These are phyloP conservation scores for Podilymbus podiceps DNA, from an alignment of 2,113 vertebrate genomes.

Conservation along the genomic window DNA sequence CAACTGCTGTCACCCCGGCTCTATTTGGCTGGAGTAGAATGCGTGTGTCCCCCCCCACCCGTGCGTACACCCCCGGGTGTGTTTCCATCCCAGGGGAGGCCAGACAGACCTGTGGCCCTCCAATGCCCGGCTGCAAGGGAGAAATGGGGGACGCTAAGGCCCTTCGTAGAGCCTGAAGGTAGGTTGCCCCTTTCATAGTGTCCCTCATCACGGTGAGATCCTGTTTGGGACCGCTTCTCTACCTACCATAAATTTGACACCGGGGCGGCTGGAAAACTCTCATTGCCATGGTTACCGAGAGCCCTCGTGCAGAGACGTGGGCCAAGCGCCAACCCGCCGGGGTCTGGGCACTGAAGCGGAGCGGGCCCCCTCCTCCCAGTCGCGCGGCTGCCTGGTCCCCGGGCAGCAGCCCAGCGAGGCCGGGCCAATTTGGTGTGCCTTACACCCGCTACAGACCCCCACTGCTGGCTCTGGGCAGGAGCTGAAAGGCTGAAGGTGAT, in stretches of 20 bases:
- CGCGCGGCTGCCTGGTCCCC: neutral
- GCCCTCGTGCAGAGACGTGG: neutral
- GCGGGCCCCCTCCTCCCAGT: neutral
- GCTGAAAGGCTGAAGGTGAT: neutral
- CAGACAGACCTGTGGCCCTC: neutral
- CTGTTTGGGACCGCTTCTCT: neutral
- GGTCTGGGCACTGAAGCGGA: neutral
- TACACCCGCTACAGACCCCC: neutral
- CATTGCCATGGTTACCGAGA: neutral
- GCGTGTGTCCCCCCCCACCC: too few species aligned
- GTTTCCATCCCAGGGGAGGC: neutral
- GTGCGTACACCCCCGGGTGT: too few species aligned
- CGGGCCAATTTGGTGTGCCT: neutral
- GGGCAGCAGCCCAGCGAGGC: neutral
- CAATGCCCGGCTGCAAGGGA: neutral
- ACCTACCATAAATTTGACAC: neutral
- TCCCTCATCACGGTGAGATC: neutral
- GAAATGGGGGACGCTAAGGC: neutral
- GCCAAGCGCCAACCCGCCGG: rapidly evolving
- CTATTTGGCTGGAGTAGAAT: neutral
- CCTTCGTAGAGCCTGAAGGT: neutral
- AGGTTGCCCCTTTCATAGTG: neutral
- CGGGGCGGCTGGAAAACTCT: neutral
- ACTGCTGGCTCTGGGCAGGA: neutral
- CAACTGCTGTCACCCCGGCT: neutral